Conservation (phyloP, 92 coral and sea anemone species). For the Parazoanthus atlanticus region DNA sequence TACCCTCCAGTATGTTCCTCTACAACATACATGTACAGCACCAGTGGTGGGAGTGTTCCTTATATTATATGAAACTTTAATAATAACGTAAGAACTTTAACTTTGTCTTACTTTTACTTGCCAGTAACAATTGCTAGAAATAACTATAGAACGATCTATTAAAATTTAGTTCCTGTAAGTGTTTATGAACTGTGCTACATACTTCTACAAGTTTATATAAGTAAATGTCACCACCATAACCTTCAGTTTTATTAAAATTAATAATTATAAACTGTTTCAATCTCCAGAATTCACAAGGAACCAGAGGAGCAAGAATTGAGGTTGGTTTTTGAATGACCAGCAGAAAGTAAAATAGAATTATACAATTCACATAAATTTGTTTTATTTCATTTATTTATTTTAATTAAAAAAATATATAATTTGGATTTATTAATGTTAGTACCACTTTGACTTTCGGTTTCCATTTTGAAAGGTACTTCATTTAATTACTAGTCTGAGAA, state of each 20-base stretch:
- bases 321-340: neutral
- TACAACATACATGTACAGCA: no score
- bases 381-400: neutral
- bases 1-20: no score
- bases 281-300: slow-evolving; percentile 37
- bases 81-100: no score
- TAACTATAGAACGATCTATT: no score
- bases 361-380: neutral
- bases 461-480: neutral
- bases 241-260: neutral
- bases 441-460: neutral
- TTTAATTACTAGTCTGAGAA: neutral
- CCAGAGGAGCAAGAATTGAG: slow-evolving; percentile 46
- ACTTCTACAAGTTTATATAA: no score
- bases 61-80: no score
- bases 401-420: no score
- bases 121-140: no score
- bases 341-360: neutral
- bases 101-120: no score
- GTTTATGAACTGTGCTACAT: no score
- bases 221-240: neutral
- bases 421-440: neutral
- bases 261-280: neutral
- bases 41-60: no score
- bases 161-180: no score